These are phyloP conservation scores for Albula glossodonta DNA, from an alignment of 2,113 vertebrate species.

Conservation along the genomic window DNA sequence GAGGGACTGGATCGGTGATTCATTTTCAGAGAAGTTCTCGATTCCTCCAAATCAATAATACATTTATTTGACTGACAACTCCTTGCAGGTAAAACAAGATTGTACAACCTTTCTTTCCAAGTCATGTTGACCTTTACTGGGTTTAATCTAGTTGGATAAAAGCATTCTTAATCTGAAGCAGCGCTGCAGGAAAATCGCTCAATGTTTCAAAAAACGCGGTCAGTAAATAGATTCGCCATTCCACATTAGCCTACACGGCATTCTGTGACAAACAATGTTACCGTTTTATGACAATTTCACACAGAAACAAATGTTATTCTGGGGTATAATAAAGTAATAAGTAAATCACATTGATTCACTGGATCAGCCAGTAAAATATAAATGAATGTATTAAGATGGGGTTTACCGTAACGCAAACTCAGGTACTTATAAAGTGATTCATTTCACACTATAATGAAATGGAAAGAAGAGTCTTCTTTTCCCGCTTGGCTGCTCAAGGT, in stretches of 20 bases:
- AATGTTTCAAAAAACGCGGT: neutral
- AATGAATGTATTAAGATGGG: neutral
- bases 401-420: neutral
- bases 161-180: neutral
- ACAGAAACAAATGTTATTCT: conserved; percentile 1
- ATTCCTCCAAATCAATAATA: neutral
- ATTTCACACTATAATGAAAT: conserved; percentile 17
- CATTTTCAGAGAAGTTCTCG: neutral
- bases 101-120: neutral
- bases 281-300: neutral
- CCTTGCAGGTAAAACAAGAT: conserved; percentile 9
- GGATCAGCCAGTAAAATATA: conserved; percentile 3
- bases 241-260: neutral
- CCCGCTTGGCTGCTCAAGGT: conserved; percentile 12
- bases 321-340: neutral
- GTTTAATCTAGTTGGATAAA: neutral
- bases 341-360: conserved; percentile 13
- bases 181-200: neutral
- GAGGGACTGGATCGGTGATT: neutral
- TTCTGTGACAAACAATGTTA: neutral
- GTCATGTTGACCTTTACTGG: neutral
- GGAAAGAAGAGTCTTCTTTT: neutral
- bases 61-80: neutral
- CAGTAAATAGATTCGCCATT: neutral
- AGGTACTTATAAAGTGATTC: conserved; percentile 14